phyloP scores from a whole-genome alignment of 2,113 vertebrate species.

The Tauraco erythrolophus region DNA sequence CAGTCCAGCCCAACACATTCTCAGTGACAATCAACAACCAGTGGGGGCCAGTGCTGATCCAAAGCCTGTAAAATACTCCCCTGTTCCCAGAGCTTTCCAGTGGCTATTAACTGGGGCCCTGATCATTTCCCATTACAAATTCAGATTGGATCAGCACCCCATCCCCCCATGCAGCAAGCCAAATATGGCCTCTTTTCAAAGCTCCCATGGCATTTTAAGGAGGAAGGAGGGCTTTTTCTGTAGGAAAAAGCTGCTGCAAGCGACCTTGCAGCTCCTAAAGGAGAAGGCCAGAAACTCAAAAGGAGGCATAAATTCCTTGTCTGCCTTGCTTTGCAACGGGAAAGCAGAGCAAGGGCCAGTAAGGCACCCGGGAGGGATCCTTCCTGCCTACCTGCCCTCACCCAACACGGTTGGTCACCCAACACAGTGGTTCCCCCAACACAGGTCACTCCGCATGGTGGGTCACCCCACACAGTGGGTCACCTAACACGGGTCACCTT shows the following conservation, averaged over 20 bases:
- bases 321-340: neutral
- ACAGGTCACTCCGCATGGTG: neutral
- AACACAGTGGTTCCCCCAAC: accelerated
- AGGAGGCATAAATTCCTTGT: neutral
- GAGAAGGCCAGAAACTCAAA: neutral
- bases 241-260: neutral
- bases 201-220: neutral
- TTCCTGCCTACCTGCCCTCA: neutral
- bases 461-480: neutral
- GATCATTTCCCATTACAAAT: neutral
- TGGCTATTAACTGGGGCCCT: accelerated
- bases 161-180: neutral
- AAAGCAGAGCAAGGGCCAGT: neutral
- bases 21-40: neutral
- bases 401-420: neutral
- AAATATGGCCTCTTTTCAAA: neutral
- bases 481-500: accelerated
- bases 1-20: accelerated
- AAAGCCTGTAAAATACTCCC: neutral
- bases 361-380: neutral
- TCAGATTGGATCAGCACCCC: neutral
- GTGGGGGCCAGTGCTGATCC: neutral
- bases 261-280: accelerated
- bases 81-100: neutral
- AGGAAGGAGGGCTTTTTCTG: neutral